A percentile compares a stretch with the other conserved stretches of the same genome.
These are phyloP conservation scores for Bagarius yarrelli DNA, from an alignment of 2,113 vertebrate genomes.

Conservation along the genomic window DNA sequence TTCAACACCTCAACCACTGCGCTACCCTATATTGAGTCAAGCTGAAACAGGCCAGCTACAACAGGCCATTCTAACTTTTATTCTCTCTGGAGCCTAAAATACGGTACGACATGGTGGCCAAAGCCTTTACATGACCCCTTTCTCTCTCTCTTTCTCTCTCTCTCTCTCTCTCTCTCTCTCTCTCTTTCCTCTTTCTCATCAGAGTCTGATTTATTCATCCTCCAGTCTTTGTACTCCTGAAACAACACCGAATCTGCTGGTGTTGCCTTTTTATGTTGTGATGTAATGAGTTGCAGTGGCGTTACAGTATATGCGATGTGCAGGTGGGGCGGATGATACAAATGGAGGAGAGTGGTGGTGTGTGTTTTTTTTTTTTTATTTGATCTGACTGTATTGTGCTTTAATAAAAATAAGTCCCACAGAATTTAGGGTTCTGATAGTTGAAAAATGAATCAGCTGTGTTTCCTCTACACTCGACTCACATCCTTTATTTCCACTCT, in stretches of 20 bases:
- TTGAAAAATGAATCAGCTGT: not conserved
- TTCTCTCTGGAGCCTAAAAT: not conserved
- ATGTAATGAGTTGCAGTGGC: not conserved
- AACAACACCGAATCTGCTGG: not conserved
- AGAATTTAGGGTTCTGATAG: not conserved
- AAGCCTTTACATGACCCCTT: not conserved
- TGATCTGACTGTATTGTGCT: too few relatives aligned
- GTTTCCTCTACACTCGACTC: not conserved
- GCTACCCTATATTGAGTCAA: too few relatives aligned
- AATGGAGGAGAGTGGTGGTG: not conserved
- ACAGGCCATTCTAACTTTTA: not conserved
- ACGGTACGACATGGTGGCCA: not conserved
- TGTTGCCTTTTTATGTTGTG: not conserved
- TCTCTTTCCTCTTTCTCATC: too few relatives aligned
- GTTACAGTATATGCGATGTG: too few relatives aligned
- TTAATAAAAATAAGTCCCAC: not conserved
- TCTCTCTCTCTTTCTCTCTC: not conserved
- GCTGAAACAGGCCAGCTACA: too few relatives aligned
- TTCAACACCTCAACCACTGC: too few relatives aligned
- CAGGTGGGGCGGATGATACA: not conserved
- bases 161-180: not conserved
- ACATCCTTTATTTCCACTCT: not conserved
- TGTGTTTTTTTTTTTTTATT: not conserved
- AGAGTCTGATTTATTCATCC: too few relatives aligned
- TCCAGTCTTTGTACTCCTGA: not conserved